phyloP scores from a whole-genome alignment of 2,113 vertebrate species.

The Piaya cayana region DNA sequence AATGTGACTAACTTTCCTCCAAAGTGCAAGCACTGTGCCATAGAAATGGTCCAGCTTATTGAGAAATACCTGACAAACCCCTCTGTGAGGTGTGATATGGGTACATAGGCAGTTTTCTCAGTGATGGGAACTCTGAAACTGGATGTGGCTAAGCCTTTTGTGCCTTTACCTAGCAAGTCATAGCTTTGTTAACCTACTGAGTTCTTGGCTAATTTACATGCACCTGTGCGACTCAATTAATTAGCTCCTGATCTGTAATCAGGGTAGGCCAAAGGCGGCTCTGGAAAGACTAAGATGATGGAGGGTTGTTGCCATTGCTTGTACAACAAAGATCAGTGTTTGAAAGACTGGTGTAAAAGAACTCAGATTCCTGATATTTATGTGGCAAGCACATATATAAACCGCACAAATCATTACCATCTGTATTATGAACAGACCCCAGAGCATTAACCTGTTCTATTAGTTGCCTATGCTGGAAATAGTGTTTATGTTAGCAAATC shows the following conservation, averaged over 20 bases:
- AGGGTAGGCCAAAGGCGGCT: not conserved
- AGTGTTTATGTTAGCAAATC: slow-evolving; percentile 47
- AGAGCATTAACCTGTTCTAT: slow-evolving; percentile 40
- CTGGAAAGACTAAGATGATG: not conserved
- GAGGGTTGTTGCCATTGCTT: not conserved
- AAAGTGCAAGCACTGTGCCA: not conserved
- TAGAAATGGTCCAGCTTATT: not conserved
- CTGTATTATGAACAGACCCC: slow-evolving; percentile 28
- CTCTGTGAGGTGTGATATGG: not conserved
- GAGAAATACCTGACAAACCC: not conserved
- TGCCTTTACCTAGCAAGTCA: not conserved
- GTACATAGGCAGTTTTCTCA: not conserved
- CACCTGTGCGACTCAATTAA: not conserved
- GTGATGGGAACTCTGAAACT: not conserved
- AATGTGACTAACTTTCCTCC: not conserved
- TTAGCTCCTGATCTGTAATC: not conserved
- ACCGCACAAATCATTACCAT: slow-evolving; percentile 8
- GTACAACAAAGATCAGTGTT: not conserved
- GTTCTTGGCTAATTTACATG: not conserved
- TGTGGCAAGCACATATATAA: not conserved
- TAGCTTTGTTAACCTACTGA: not conserved
- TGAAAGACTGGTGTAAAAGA: not conserved
- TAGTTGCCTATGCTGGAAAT: slow-evolving; percentile 32
- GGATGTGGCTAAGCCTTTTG: not conserved
- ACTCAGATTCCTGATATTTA: not conserved